Conservation (phyloP, 2,888 invertebrate species). For the Chrysolina haemoptera region DNA sequence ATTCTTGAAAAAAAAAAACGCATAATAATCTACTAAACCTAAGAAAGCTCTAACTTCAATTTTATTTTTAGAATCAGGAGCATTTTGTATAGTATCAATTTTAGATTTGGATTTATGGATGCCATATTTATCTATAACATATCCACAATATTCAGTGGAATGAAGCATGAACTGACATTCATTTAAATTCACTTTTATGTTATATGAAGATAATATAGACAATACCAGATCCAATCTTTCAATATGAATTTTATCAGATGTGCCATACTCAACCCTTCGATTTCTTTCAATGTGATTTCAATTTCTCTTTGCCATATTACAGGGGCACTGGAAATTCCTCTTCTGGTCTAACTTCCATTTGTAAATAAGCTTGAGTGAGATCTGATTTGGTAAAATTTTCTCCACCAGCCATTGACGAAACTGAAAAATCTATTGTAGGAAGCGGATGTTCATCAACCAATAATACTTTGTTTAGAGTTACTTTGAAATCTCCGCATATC, state of each 20-base stretch:
- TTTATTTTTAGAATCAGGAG: background rate
- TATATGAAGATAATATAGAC: background rate
- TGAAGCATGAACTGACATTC: no score
- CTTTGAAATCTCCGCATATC: background rate
- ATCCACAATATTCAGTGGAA: no score
- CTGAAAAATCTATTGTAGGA: no score
- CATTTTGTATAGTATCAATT: background rate
- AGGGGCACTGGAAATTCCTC: background rate
- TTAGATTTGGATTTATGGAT: no score
- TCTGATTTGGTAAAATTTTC: conserved; percentile 4
- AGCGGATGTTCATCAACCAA: background rate
- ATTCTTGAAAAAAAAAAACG: no score
- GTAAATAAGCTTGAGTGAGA: conserved; percentile 9
- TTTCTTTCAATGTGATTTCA: background rate
- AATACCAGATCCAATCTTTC: background rate
- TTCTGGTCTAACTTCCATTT: conserved; percentile 15
- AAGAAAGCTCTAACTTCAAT: background rate
- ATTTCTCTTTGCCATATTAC: conserved; percentile 4
- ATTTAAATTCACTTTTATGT: background rate
- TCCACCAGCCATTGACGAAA: background rate
- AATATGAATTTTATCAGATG: conserved; percentile 7
- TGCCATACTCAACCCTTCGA: background rate
- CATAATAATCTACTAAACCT: background rate
- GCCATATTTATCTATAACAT: no score
- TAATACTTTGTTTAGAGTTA: background rate